phyloP scores from a whole-genome alignment of 1,140 invertebrate genomes.

The Phymastichus coffea region DNA sequence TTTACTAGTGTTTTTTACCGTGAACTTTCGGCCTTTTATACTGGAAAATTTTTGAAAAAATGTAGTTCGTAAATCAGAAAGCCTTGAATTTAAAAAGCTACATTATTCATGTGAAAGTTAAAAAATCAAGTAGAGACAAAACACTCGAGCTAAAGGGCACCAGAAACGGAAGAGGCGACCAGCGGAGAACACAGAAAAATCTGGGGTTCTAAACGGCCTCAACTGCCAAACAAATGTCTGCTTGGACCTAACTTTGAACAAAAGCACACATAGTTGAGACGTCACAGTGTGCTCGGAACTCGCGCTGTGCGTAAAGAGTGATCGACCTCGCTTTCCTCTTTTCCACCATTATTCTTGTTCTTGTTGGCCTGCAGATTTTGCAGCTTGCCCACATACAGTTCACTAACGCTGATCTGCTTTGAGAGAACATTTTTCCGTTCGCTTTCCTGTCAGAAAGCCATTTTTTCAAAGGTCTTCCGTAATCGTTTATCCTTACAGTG shows the following conservation, averaged over 20 bases:
- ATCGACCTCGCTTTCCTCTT: slow-evolving; percentile 21
- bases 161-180: no score
- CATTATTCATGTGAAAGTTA: no score
- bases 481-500: no score
- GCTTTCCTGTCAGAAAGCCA: not conserved
- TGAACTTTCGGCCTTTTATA: no score
- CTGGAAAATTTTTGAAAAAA: no score
- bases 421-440: not conserved
- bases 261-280: slow-evolving; percentile 43
- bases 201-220: slow-evolving; percentile 33
- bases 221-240: slow-evolving; percentile 44
- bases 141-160: slow-evolving; percentile 25
- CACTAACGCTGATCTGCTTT: not conserved
- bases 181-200: no score
- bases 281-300: slow-evolving; percentile 32
- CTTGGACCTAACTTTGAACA: slow-evolving; percentile 34
- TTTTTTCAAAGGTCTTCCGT: slow-evolving; percentile 4
- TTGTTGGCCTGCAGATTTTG: not conserved
- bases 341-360: not conserved
- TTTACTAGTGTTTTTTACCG: no score
- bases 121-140: not conserved
- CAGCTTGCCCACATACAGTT: not conserved
- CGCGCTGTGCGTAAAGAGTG: slow-evolving; percentile 15
- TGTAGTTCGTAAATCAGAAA: no score
- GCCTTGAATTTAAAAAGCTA: no score